Percentiles rank a stretch among this genome's conserved stretches.
phyloP scores from a whole-genome alignment of 2,888 invertebrate species.

The Ischnus inquisitorius region DNA sequence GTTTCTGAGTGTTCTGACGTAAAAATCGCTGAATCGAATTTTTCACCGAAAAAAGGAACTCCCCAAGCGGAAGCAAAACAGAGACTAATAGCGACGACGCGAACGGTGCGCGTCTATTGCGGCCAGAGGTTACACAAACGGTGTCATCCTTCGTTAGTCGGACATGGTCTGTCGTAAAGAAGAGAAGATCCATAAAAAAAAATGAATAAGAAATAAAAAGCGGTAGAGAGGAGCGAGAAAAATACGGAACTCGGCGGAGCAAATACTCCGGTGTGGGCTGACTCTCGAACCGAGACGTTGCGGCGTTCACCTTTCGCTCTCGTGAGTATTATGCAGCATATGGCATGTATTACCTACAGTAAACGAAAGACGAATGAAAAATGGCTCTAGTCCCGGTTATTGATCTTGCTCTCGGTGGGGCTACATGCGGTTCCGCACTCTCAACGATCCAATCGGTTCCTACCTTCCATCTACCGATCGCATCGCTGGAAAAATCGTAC shows the following conservation, averaged over 20 bases:
- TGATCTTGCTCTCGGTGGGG: slow-evolving; percentile 51
- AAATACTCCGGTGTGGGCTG: slow-evolving; percentile 48
- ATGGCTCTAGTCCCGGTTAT: slow-evolving; percentile 50
- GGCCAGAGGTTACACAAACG: slow-evolving; percentile 78
- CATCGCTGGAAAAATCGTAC: slow-evolving; percentile 26
- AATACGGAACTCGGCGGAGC: slow-evolving; percentile 50
- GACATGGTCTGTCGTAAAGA: slow-evolving; percentile 47
- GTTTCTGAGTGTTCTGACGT: no score
- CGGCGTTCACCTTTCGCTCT: slow-evolving; percentile 52
- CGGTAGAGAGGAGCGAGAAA: slow-evolving; percentile 37
- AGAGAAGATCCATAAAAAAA: slow-evolving; percentile 49
- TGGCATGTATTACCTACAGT: slow-evolving; percentile 15
- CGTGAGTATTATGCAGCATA: slow-evolving; percentile 26
- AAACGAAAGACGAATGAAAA: slow-evolving; percentile 50
- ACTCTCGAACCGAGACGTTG: slow-evolving; percentile 46
- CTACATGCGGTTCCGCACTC: slow-evolving; percentile 14
- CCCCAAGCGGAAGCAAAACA: no score
- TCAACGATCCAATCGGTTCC: slow-evolving; percentile 58
- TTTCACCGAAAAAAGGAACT: no score
- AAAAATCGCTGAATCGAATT: no score
- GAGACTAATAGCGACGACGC: slow-evolving; percentile 32
- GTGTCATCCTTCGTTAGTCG: slow-evolving; percentile 67
- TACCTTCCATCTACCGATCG: slow-evolving; percentile 33
- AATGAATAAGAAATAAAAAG: slow-evolving; percentile 34
- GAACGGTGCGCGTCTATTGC: slow-evolving; percentile 72